A percentile compares a stretch with the other conserved stretches of the same genome.
These are phyloP conservation scores for Pollimyrus isidori DNA, from an alignment of 2,113 vertebrate species.

Conservation along the genomic window DNA sequence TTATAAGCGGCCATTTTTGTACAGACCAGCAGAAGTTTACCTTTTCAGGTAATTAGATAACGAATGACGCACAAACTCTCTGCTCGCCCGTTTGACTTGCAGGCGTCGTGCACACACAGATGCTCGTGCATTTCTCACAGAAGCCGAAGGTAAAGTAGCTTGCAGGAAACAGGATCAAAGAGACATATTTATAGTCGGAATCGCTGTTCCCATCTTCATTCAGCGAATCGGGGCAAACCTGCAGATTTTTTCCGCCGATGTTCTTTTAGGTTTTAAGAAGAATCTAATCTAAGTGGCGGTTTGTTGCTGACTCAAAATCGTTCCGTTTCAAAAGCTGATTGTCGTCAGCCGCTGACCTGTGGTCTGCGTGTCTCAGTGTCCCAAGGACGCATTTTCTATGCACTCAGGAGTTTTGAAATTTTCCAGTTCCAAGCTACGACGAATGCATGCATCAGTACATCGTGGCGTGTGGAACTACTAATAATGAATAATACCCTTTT, in stretches of 20 bases:
- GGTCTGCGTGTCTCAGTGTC: background rate
- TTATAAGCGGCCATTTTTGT: background rate
- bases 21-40: background rate
- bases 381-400: background rate
- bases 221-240: conserved; percentile 17
- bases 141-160: conserved; percentile 35
- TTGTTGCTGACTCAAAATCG: background rate
- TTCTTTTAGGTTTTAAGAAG: background rate
- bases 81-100: background rate
- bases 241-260: conserved; percentile 11
- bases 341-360: background rate
- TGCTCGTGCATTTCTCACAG: background rate
- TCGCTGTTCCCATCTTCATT: conserved; percentile 52
- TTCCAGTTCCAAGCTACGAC: background rate
- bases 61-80: background rate
- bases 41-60: background rate
- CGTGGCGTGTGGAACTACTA: background rate
- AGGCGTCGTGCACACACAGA: background rate
- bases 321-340: background rate
- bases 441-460: background rate
- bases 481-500: background rate
- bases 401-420: background rate
- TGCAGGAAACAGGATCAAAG: conserved; percentile 29
- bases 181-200: conserved; percentile 44
- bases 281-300: background rate